Evolutionary conservation across 1,140 invertebrate species (phyloP), one percentile per base, ranked within the genome.

Genomic region (Bombus soroeensis): DNA sequence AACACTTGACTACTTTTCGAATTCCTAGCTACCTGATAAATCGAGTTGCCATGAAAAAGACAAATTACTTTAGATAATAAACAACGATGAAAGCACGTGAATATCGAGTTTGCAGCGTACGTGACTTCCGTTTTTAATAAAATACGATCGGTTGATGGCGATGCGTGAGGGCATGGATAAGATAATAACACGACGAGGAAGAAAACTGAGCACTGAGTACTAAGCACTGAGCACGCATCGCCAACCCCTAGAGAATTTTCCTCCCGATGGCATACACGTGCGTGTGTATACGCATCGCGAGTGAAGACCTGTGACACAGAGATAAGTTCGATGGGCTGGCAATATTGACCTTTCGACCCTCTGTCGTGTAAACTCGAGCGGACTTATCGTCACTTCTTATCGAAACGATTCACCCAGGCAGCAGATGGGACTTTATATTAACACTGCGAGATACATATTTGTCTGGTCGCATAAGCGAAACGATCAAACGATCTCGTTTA

Each of bases 281-380:
- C 75, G 41, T 73, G 78, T 73, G 62, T 80, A 68, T 37, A 76
- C 39, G 73, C 72, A 71, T 68, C 74, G 83, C 79, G 81, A 79
- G 74, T 73, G 89, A 79, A 83, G 86, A 85, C 64, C n/a, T 32
- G 88, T 90, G 86, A 90, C 88, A 90, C 64, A 53, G 57, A 90
- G 89, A 88, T 90, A 90, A 90, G 81, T 83, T 86, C 87, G 89
- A 89, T 85, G 86, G 85, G 81, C 77, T 81, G 85, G 82, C 85
- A 92, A 91, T 92, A 92, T 91, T 90, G 85, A 91, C 83, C 87
- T 90, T 87, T 80, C 83, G 75, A 87, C 85, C 87, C 82, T 80
- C 57, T 53, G 47, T 75, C 81, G 85, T 87, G 85, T 84, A 83
- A 89, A 87, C 88, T 87, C 59, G 64, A 62, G 78, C 68, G 62